Evolutionary conservation across 1,140 invertebrate genomes (phyloP), one percentile per base, ranked within the genome.

Genomic region (Eriosoma lanigerum): DNA sequence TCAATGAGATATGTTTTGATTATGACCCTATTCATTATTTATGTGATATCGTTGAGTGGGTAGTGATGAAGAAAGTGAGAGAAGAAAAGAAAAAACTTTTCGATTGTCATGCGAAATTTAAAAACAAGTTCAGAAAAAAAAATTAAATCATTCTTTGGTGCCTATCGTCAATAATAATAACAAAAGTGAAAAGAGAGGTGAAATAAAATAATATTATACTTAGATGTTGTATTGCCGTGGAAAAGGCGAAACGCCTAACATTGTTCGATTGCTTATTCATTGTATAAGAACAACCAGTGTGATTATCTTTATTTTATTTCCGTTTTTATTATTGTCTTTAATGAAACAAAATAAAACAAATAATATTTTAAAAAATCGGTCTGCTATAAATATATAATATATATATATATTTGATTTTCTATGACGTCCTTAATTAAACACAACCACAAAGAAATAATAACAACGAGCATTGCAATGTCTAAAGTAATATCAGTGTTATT

Each of bases 151-250:
- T 68, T 46, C 38, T 68, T 17, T 4, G 64, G 38, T n/a, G n/a
- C n/a, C n/a, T n/a, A 21, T 38, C 1, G 32, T 21, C 32, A 13
- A 64, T 38, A 38, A 13, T 1, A 21, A 64, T 38, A 38, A 13
- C 1, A 21, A 8, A 38, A 66, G 21, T 5, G 17, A 66, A 44
- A 44, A 9, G 12, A n/a, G 32, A 66, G 17, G 10, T 3, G 19
- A 66, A 44, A 66, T 44, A 66, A 38, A 44, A 66, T n/a, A 62
- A 62, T 44, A 44, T 64, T 66, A 66, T 1, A n/a, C 32, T 44
- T 15, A 0, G 38, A 10, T 46, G n/a, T 68, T 68, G 21, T 68
- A 46, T 68, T 46, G 12, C 38, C 64, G 13, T 15, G 13, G 3
- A 68, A 68, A 24, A 68, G 12, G 46, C 38, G 21, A 46, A 46